Evolutionary conservation across 2,113 vertebrate species (phyloP).

Genomic region (Syrmaticus mikado): DNA sequence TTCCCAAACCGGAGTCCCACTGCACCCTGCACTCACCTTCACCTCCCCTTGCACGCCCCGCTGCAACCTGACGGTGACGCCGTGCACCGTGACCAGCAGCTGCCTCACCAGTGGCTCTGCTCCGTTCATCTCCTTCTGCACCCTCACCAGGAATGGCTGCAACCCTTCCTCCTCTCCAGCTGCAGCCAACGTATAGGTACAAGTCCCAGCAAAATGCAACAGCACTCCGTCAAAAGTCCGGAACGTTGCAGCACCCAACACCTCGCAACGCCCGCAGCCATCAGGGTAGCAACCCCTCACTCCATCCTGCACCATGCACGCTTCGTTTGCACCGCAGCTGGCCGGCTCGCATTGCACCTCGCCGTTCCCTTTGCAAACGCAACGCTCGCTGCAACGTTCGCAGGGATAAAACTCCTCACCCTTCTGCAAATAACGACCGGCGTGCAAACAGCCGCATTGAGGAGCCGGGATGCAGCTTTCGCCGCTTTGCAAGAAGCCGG

Average conservation of each 20-base stretch:
- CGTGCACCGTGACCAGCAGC: neutral
- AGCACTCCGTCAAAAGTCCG: conserved; percentile 51
- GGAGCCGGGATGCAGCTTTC: conserved; percentile 74
- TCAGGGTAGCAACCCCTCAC: conserved; percentile 39
- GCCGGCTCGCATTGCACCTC: conserved; percentile 21
- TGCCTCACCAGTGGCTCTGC: fast-evolving
- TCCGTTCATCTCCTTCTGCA: neutral
- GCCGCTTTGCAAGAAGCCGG: conserved; percentile 75
- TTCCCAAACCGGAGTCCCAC: neutral
- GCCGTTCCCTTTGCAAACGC: conserved; percentile 6
- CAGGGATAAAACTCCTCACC: conserved; percentile 70
- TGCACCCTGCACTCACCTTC: conserved; percentile 33
- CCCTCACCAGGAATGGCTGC: neutral
- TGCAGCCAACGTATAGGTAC: conserved; percentile 47
- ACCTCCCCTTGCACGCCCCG: conserved; percentile 17
- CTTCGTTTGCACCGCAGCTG: neutral
- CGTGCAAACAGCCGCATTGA: conserved; percentile 80
- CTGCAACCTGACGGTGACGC: conserved; percentile 57
- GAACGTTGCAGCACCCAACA: conserved; percentile 48
- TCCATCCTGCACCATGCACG: conserved; percentile 22
- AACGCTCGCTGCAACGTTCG: neutral
- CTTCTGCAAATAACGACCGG: conserved; percentile 74
- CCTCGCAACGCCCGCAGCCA: conserved; percentile 60
- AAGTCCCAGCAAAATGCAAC: conserved; percentile 53
- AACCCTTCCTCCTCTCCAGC: fast-evolving